phyloP scores from a whole-genome alignment of 2,797 vertebrate genomes.

The Channa striata region DNA sequence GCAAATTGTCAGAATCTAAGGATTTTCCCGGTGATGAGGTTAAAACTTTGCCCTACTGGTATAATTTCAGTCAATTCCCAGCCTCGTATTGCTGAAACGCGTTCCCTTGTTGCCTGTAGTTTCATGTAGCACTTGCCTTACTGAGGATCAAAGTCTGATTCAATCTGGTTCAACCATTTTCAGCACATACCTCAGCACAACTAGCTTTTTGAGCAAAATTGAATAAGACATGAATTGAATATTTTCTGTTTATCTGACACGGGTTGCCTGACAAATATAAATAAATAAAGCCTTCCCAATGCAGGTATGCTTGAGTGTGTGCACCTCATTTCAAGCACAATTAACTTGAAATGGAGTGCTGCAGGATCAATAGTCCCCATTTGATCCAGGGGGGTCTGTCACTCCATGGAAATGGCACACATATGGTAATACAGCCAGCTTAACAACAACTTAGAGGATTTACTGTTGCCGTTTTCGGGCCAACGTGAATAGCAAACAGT shows the following conservation, averaged over 20 bases:
- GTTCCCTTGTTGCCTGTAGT: constrained; percentile 36
- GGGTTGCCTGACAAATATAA: constrained; percentile 83
- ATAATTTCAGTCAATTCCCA: constrained; percentile 46
- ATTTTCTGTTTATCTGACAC: constrained; percentile 82
- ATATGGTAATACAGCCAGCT: constrained; percentile 87
- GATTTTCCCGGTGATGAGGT: constrained; percentile 47
- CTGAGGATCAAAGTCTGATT: constrained; percentile 68
- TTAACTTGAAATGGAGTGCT: constrained; percentile 92
- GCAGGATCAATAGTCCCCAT: constrained; percentile 90
- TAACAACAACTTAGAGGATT: constrained; percentile 87
- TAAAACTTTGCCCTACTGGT: constrained; percentile 52
- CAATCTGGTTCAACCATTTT: constrained; percentile 72
- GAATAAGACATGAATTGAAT: constrained; percentile 83
- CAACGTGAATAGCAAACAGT: constrained; percentile 84
- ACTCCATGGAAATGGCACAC: constrained; percentile 87
- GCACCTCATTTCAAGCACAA: constrained; percentile 92
- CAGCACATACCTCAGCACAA: constrained; percentile 74
- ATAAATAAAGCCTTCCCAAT: constrained; percentile 85
- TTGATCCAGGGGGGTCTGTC: constrained; percentile 86
- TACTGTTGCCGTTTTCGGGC: constrained; percentile 84
- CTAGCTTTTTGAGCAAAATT: constrained; percentile 80
- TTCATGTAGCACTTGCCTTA: constrained; percentile 33
- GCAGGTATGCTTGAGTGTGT: constrained; percentile 85
- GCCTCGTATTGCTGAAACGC: constrained; percentile 37
- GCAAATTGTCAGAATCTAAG: constrained; percentile 30